Evolutionary conservation across 2,113 vertebrate genomes (phyloP).

Genomic region (Eptesicus fuscus): DNA sequence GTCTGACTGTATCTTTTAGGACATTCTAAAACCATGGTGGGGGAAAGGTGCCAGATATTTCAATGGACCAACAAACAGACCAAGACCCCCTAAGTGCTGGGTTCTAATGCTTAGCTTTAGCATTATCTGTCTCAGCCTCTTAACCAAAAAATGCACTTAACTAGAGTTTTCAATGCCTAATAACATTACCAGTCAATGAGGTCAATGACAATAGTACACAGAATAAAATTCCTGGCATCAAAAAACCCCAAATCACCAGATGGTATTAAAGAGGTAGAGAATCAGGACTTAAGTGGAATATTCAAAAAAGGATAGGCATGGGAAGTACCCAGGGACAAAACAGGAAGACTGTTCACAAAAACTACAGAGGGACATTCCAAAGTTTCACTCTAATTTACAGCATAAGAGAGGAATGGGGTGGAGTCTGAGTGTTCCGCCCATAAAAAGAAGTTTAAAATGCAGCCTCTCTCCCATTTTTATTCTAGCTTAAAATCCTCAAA

Average conservation of each 20-base stretch:
- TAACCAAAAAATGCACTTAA: neutral
- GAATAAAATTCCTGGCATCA: slow-evolving; percentile 10
- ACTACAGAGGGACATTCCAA: neutral
- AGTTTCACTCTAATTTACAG: slow-evolving; percentile 1
- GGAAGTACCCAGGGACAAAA: slow-evolving; percentile 28
- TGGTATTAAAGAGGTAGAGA: neutral
- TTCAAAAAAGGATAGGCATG: neutral
- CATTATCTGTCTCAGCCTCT: neutral
- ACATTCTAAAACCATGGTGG: neutral
- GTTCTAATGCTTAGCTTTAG: neutral
- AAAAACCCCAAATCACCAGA: slow-evolving; percentile 20
- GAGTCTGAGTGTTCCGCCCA: neutral
- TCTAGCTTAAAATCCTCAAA: slow-evolving; percentile 25
- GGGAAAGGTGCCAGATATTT: neutral
- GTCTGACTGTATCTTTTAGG: neutral
- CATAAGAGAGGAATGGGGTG: neutral
- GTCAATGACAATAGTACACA: neutral
- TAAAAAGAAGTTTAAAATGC: slow-evolving; percentile 16
- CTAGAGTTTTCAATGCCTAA: neutral
- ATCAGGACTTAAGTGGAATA: neutral
- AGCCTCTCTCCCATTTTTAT: neutral
- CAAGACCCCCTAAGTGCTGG: neutral
- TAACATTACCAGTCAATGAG: neutral
- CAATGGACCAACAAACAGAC: neutral
- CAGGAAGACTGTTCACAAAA: neutral